phyloP scores from a whole-genome alignment of 2,797 vertebrate species.

The Danio aesculapii region DNA sequence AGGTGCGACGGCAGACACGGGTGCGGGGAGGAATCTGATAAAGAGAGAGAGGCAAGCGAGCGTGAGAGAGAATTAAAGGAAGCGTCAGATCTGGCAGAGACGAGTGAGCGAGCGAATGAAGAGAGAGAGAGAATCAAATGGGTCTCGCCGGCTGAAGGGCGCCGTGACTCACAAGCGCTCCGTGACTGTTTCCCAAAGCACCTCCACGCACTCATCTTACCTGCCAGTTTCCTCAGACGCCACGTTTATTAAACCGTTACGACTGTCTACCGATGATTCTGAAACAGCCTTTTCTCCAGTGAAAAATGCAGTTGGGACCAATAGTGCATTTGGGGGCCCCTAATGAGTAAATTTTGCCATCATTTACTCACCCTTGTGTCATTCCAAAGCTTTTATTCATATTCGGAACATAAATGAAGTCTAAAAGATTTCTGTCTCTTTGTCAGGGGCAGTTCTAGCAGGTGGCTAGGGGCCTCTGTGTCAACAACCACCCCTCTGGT shows the following conservation, averaged over 20 bases:
- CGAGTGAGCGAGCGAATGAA: slow-evolving; percentile 3
- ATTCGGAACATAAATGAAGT: too few relatives aligned
- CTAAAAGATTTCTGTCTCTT: too few relatives aligned
- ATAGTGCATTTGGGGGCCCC: not conserved
- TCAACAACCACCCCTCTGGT: too few relatives aligned
- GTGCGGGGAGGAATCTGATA: slow-evolving; percentile 53
- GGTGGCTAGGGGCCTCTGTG: too few relatives aligned
- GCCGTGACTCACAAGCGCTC: slow-evolving; percentile 33
- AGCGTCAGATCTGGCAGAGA: slow-evolving; percentile 53
- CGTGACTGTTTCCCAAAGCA: slow-evolving; percentile 33
- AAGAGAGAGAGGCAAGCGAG: slow-evolving; percentile 45
- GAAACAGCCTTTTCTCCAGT: not conserved
- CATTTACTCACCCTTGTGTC: too few relatives aligned
- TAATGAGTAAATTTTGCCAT: too few relatives aligned
- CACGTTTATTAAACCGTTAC: slow-evolving; percentile 24
- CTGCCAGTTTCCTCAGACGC: slow-evolving; percentile 36
- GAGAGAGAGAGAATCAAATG: slow-evolving; percentile 53
- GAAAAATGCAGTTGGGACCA: not conserved
- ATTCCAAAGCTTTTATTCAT: too few relatives aligned
- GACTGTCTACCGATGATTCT: slow-evolving; percentile 5
- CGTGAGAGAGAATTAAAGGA: slow-evolving; percentile 53
- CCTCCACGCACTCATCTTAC: not conserved
- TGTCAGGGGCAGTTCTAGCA: too few relatives aligned
- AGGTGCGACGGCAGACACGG: slow-evolving; percentile 53
- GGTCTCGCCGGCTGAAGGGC: slow-evolving; percentile 17